A percentile compares a stretch with the other conserved stretches of the same genome.
These are phyloP conservation scores for Potamilus streckersoni DNA, from an alignment of 1,140 invertebrate species.

Conservation along the genomic window DNA sequence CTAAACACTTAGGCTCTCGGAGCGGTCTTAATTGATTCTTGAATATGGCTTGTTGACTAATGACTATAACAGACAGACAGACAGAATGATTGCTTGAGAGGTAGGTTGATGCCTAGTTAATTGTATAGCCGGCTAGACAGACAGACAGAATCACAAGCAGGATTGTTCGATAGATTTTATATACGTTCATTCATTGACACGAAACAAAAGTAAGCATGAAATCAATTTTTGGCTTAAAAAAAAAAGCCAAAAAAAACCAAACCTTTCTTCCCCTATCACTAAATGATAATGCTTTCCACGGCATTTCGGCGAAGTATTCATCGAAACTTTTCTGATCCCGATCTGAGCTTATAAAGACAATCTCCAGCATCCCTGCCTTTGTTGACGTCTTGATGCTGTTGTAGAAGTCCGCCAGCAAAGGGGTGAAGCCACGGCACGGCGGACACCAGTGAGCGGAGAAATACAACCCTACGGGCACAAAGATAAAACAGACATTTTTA, in stretches of 20 bases:
- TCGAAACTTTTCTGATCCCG: constrained; percentile 77
- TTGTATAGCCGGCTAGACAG: not conserved
- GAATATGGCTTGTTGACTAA: no score
- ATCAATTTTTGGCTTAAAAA: not conserved
- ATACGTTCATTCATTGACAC: not conserved
- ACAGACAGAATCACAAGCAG: not conserved
- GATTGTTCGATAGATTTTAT: not conserved
- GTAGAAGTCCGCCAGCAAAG: constrained; percentile 63
- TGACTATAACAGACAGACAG: no score
- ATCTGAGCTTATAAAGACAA: constrained; percentile 86
- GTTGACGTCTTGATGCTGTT: constrained; percentile 73
- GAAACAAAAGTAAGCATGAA: constrained; percentile 3
- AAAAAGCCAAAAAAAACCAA: constrained; percentile 1
- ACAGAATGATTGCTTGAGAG: no score
- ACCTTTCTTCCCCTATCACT: constrained; percentile 63
- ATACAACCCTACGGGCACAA: constrained; percentile 62
- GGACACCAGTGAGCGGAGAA: constrained; percentile 74
- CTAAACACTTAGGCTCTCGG: no score
- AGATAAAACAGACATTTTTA: not conserved
- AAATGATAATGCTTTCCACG: constrained; percentile 78
- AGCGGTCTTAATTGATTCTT: no score
- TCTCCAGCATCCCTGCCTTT: constrained; percentile 78
- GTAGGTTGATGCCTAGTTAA: not conserved
- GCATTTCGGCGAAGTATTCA: constrained; percentile 76
- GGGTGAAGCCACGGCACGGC: constrained; percentile 70